Evolutionary conservation across 1,140 invertebrate genomes (phyloP), one percentile per base, ranked within the genome.

Genomic region (Bombus affinis): DNA sequence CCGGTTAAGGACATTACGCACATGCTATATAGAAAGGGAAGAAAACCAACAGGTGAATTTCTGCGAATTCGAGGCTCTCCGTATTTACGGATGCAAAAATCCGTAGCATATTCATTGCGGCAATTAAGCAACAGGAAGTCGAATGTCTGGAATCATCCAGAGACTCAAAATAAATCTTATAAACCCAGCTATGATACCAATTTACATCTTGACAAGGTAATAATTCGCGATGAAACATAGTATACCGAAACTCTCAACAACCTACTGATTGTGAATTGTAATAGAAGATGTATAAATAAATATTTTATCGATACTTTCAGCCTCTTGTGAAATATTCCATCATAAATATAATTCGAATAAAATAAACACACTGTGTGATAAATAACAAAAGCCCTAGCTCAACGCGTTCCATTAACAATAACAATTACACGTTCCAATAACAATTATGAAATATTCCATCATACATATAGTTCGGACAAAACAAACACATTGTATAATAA

Each of bases 1-100:
- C 82, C 82, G 82, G 82, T 84, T 78, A 35, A 83, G 47, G 9
- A 57, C 73, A 28, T 65, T 42, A 84, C 47, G 66, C 44, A 8
- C 53, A 39, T 66, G 32, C n/a, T 32, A 62, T 28, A 28, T 28
- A 12, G 25, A 35, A 28, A 35, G 35, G 13, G 35, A 28, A 42
- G 4, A 12, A 28, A 42, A 78, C 25, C 22, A 59, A 25, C 13
- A 28, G 68, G 9, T 5, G 5, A 28, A 79, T 28, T 71, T 78
- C 66, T 39, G 82, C 32, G 53, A 78, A 79, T 79, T 35, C n/a
- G 18, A 79, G n/a, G 25, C 35, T 53, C 66, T 2, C 32, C 13
- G n/a, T 37, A 22, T 32, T 66, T 25, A 35, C 44, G 25, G 28
- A 22, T 18, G 37, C 32, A 42, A 77, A 71, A 44, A 13, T 47